These are phyloP conservation scores for Pogonomyrmex barbatus DNA, from an alignment of 1,140 invertebrate genomes.

Conservation along the genomic window DNA sequence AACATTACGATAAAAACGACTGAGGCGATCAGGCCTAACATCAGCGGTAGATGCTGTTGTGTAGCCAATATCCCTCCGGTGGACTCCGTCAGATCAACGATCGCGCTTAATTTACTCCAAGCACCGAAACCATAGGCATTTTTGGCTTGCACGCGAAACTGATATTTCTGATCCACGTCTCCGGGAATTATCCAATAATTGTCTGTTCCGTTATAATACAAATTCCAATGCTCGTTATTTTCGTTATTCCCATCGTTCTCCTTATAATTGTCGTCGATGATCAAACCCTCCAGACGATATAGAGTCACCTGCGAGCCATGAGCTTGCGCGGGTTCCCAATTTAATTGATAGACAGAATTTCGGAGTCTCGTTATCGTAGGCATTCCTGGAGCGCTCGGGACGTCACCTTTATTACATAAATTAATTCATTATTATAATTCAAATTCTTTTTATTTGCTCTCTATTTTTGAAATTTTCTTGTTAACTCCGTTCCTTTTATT, in stretches of 20 bases:
- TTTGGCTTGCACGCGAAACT: conserved; percentile 92
- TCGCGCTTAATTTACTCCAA: conserved; percentile 89
- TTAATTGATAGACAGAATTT: conserved; percentile 90
- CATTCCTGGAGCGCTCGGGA: conserved; percentile 89
- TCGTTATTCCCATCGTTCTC: conserved; percentile 64
- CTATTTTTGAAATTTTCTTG: neutral
- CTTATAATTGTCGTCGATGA: conserved; percentile 78
- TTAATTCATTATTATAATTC: neutral
- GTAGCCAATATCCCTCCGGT: conserved; percentile 87
- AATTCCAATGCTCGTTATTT: conserved; percentile 87
- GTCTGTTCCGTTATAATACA: conserved; percentile 94
- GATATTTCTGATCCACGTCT: conserved; percentile 88
- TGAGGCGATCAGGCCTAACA: conserved; percentile 87
- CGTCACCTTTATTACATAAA: conserved; percentile 86
- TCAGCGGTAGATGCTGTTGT: conserved; percentile 87
- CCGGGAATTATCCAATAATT: conserved; percentile 92
- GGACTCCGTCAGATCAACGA: conserved; percentile 86
- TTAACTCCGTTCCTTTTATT: neutral
- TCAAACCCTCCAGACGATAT: conserved; percentile 87
- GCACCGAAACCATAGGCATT: conserved; percentile 92
- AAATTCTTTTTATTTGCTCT: neutral
- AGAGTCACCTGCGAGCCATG: conserved; percentile 89
- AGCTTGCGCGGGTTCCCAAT: conserved; percentile 89
- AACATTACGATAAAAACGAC: conserved; percentile 85
- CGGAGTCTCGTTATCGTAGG: conserved; percentile 89